A percentile compares a stretch with the other conserved stretches of the same genome.
These are phyloP conservation scores for Octodonta nipae DNA, from an alignment of 2,888 invertebrate species.

Conservation along the genomic window DNA sequence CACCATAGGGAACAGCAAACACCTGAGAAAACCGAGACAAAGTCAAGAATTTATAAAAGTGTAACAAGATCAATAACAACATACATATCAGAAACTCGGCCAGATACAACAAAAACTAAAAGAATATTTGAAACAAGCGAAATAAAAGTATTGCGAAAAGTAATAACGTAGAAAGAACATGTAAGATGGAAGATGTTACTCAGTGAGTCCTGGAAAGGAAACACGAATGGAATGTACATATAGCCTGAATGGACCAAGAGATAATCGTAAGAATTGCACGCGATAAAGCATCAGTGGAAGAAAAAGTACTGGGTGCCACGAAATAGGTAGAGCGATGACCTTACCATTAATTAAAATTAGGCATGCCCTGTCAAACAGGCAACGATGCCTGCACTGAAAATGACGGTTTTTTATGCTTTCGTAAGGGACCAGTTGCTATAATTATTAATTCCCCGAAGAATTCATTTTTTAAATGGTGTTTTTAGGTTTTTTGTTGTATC, in stretches of 20 bases:
- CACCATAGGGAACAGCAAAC: neutral
- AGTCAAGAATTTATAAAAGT: neutral
- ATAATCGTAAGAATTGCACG: neutral
- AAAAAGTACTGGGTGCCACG: neutral
- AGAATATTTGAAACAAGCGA: neutral
- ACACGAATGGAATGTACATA: neutral
- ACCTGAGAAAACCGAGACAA: neutral
- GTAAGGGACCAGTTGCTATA: no score
- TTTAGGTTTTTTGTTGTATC: no score
- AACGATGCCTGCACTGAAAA: no score
- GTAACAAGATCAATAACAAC: neutral
- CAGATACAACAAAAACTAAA: constrained; percentile 3
- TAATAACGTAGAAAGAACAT: neutral
- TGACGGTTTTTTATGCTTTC: no score
- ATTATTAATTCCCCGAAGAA: no score
- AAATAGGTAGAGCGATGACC: neutral
- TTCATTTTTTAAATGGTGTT: no score
- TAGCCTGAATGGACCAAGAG: neutral
- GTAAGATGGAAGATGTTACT: neutral
- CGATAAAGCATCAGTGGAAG: neutral
- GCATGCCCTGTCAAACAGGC: neutral
- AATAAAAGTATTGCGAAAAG: neutral
- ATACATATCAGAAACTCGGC: neutral
- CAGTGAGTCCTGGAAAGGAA: neutral
- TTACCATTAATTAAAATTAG: neutral